A percentile compares a stretch with the other conserved stretches of the same genome.
These are phyloP conservation scores for Lathronympha strigana DNA, from an alignment of 2,888 invertebrate genomes.

Conservation along the genomic window DNA sequence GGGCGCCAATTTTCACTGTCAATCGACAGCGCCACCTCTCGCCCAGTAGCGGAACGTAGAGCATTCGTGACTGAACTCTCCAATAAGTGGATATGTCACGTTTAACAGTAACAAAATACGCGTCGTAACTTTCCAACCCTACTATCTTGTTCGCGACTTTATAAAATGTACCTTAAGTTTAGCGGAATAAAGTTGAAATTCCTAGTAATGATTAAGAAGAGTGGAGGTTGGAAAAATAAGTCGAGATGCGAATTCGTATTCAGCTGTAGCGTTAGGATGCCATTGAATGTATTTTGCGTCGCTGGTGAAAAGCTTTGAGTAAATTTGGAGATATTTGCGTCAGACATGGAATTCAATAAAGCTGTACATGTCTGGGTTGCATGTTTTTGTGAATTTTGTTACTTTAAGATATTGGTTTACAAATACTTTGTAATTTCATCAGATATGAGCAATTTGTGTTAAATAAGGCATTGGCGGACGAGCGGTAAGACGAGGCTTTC, in stretches of 20 bases:
- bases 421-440: not conserved
- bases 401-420: not conserved
- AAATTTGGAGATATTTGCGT: constrained; percentile 38
- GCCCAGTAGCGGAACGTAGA: constrained; percentile 58
- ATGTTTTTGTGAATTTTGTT: constrained; percentile 2
- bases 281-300: constrained; percentile 41
- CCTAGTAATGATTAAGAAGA: too few species aligned
- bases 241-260: constrained; percentile 38
- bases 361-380: constrained; percentile 19
- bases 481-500: too few species aligned
- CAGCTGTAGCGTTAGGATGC: constrained; percentile 35
- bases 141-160: not conserved
- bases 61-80: constrained; percentile 71
- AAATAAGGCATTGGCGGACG: too few species aligned
- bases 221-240: constrained; percentile 17
- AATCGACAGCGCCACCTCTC: constrained; percentile 77
- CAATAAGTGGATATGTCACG: constrained; percentile 64
- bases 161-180: not conserved
- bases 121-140: constrained; percentile 38
- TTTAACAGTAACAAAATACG: constrained; percentile 63
- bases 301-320: constrained; percentile 40
- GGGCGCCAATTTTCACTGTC: constrained; percentile 69
- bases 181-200: not conserved
- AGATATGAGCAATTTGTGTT: too few species aligned
- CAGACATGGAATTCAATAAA: constrained; percentile 39